Base-by-base conservation (phyloP, 1,140 invertebrate genomes). In the Euwallacea similis region DNA sequence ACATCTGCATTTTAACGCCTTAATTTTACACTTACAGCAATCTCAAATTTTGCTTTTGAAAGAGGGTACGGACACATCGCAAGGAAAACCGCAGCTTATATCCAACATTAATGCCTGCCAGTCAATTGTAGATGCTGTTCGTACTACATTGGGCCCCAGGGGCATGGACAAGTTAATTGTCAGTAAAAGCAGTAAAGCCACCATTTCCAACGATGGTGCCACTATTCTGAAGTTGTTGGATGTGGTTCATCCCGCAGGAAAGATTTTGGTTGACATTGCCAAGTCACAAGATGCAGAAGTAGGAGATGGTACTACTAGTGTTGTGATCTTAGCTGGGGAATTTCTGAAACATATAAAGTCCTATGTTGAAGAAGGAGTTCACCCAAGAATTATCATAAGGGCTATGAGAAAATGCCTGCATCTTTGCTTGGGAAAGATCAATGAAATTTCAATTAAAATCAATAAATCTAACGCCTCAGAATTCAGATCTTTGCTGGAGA, bases 21-120 rank as follows among this genome's bases (percentile, higher is more conserved):
- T 2, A 41, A 42, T 71, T 65, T 66, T 66, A 13, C 43, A 11
- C 21, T 71, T 71, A 46, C 50, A 71, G 96, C 95, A 98, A 92
- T 95, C 94, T 74, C 97, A 98, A 88, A 99, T 99, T 77, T 91
- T 99, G 78, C 86, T 99, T 58, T 84, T 99, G 75, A 98, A 97
- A 87, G 98, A 99, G 83, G 98, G 98, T 9, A 99, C 98, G 16
- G 97, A 99, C 81, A 90, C 91, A 73, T 92, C 93, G 13, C 97
- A 99, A 84, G 98, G 98, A 46, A 97, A 96, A 79, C 90, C 93
- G 6, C 98, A 99, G 82, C 85, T 99, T 55, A 89, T 99, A 72
- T 98, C 95, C 54, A 99, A 99, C 83, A 99, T 99, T 82, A 98
- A 96, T 90, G 98, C 98, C n/a, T 99, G 98, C 82, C 93, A 96